These are phyloP conservation scores for Rhinogobius similis DNA, from an alignment of 2,113 vertebrate species.

Conservation along the genomic window DNA sequence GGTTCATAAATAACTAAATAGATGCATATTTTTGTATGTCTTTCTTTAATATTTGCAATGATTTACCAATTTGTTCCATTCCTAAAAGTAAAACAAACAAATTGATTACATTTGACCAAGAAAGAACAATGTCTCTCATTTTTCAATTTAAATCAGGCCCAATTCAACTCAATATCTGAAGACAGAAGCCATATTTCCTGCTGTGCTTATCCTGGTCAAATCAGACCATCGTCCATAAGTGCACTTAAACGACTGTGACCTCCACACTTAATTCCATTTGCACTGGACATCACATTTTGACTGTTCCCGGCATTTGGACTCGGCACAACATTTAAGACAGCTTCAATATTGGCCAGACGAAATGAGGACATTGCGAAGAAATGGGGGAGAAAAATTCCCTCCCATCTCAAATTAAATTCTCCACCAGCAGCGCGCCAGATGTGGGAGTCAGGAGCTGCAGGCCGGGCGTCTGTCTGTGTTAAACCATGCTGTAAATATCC, in stretches of 20 bases:
- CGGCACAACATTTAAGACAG: neutral
- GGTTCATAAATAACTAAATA: no score
- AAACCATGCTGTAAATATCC: constrained; percentile 38
- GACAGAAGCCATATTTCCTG: neutral
- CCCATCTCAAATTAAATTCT: constrained; percentile 27
- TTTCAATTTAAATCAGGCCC: no score
- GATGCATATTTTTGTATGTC: no score
- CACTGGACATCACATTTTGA: constrained; percentile 15
- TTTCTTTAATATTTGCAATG: no score
- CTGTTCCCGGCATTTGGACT: constrained; percentile 9
- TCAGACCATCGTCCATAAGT: neutral
- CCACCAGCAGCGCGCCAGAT: constrained; percentile 23
- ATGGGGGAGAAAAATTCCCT: constrained; percentile 1
- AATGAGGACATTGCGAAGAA: constrained; percentile 23
- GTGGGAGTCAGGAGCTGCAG: constrained; percentile 24
- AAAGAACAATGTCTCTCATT: no score
- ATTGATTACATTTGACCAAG: no score
- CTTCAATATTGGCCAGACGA: constrained; percentile 17
- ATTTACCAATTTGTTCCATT: no score
- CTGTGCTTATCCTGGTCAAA: neutral
- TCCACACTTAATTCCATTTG: constrained; percentile 27
- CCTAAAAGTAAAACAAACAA: no score
- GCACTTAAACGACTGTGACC: constrained; percentile 12
- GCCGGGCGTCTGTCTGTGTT: constrained; percentile 18
- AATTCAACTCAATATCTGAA: no score